Evolutionary conservation across 2,113 vertebrate species (phyloP).

Genomic region (Megaptera novaeangliae): DNA sequence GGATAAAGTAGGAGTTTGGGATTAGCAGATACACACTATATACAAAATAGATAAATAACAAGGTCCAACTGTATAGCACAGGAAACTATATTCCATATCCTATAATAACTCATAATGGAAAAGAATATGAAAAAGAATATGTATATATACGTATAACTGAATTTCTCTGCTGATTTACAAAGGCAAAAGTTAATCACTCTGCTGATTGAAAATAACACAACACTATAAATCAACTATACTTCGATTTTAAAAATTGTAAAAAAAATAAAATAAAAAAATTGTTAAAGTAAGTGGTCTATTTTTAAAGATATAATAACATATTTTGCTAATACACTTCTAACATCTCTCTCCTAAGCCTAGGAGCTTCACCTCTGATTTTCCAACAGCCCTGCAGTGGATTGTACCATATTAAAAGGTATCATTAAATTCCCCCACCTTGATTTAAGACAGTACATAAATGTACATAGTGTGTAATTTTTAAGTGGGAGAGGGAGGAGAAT

Average conservation of each 20-base stretch:
- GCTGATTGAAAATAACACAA: neutral
- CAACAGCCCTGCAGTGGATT: neutral
- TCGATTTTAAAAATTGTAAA: neutral
- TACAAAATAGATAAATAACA: too few relatives aligned
- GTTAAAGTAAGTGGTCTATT: neutral
- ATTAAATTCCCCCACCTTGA: neutral
- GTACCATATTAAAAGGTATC: neutral
- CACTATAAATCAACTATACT: neutral
- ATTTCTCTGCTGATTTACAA: too few relatives aligned
- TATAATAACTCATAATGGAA: too few relatives aligned
- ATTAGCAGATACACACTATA: too few relatives aligned
- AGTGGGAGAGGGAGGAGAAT: neutral
- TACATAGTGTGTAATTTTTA: neutral
- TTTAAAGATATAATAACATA: neutral
- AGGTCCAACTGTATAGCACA: too few relatives aligned
- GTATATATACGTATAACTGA: too few relatives aligned
- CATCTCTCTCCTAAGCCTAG: neutral
- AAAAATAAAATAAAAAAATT: neutral
- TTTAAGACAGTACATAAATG: slow-evolving; percentile 11
- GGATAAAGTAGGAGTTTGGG: too few relatives aligned
- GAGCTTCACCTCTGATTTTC: neutral
- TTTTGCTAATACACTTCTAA: neutral
- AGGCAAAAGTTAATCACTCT: neutral
- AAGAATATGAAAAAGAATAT: too few relatives aligned
- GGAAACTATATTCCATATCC: too few relatives aligned